Conservation (phyloP, 2,113 vertebrate genomes). For the Istiophorus platypterus region DNA sequence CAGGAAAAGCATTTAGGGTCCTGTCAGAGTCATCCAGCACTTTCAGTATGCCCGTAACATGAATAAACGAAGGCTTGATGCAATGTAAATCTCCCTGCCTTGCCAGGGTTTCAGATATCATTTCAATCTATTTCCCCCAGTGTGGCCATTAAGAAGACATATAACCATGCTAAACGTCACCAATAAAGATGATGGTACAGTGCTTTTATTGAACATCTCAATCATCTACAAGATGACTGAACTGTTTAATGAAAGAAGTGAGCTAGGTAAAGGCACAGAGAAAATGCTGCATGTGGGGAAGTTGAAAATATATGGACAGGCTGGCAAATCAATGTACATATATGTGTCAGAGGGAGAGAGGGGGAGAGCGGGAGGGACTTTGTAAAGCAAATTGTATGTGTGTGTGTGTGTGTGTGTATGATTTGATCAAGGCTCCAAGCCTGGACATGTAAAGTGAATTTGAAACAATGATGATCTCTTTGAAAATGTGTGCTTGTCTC, state of each 20-base stretch:
- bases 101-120: conserved; percentile 40
- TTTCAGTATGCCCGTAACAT: conserved; percentile 29
- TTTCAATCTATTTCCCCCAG: conserved; percentile 55
- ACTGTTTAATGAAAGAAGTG: conserved; percentile 41
- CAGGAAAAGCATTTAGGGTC: conserved; percentile 37
- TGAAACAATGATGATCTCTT: conserved; percentile 33
- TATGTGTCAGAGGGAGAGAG: conserved; percentile 23
- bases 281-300: neutral
- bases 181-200: conserved; percentile 60
- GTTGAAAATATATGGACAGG: conserved; percentile 33
- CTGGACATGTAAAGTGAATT: conserved; percentile 17
- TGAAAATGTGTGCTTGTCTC: neutral
- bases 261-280: conserved; percentile 4
- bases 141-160: conserved; percentile 65
- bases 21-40: conserved; percentile 8
- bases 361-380: neutral
- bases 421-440: conserved; percentile 40
- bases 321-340: conserved; percentile 38
- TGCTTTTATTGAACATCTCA: conserved; percentile 53
- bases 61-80: conserved; percentile 43
- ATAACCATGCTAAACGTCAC: conserved; percentile 55
- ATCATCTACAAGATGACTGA: conserved; percentile 55
- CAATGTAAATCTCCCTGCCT: conserved; percentile 50
- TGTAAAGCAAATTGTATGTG: conserved; percentile 32
- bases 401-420: neutral